Conservation (phyloP, 2,888 invertebrate genomes). For the Prenolepis imparis region DNA sequence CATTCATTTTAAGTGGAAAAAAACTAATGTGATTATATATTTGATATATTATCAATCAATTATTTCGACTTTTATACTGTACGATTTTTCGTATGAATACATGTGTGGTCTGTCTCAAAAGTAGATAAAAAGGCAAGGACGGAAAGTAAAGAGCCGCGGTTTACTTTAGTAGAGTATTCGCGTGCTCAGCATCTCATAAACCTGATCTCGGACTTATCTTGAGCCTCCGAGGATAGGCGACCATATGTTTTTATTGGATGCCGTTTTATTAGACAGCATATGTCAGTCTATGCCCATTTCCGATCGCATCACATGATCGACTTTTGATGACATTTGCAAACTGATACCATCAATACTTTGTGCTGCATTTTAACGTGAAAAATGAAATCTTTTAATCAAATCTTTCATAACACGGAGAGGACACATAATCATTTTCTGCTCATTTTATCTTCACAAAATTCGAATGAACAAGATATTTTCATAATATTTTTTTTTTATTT, state of each 20-base stretch:
- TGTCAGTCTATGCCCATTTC: constrained; percentile 57
- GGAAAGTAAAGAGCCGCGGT: constrained; percentile 49
- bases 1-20: background rate
- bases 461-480: too few relatives aligned
- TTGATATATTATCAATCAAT: constrained; percentile 29
- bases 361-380: background rate
- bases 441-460: background rate
- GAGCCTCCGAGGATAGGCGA: constrained; percentile 66
- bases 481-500: background rate
- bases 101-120: constrained; percentile 66
- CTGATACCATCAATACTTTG: background rate
- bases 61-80: constrained; percentile 43
- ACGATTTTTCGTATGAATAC: constrained; percentile 11
- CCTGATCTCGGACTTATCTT: constrained; percentile 78
- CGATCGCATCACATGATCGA: constrained; percentile 55
- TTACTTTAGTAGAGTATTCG: constrained; percentile 76
- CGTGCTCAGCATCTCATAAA: constrained; percentile 82
- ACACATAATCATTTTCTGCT: constrained; percentile 1
- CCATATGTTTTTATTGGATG: constrained; percentile 71
- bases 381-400: background rate
- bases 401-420: constrained; percentile 4
- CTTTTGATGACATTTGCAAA: background rate
- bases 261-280: constrained; percentile 71
- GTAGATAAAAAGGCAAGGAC: constrained; percentile 24
- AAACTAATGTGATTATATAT: background rate